Conservation (phyloP, 1,140 invertebrate species). For the Lepidostoma basale region DNA sequence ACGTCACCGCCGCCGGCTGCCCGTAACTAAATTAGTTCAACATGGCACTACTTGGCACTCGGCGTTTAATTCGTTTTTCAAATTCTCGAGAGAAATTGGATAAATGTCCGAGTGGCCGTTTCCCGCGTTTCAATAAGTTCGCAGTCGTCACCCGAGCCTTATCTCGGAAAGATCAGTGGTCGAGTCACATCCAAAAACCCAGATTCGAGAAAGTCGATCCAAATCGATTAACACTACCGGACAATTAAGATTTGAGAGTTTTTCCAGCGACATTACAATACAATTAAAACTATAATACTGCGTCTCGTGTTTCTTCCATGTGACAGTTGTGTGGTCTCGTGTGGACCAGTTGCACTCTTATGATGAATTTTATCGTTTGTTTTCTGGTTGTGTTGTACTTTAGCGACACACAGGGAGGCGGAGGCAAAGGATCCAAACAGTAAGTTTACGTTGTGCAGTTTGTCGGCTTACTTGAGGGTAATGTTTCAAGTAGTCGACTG, state of each 20-base stretch:
- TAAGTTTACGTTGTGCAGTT: conserved; percentile 26
- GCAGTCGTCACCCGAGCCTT: conserved; percentile 17
- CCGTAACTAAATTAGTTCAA: conserved; percentile 32
- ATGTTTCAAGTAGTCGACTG: too few relatives aligned
- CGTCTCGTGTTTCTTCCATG: neutral
- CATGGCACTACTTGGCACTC: conserved; percentile 34
- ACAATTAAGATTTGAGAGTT: neutral
- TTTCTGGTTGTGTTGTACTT: conserved; percentile 19
- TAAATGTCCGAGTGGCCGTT: conserved; percentile 31
- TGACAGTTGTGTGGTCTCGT: conserved; percentile 6
- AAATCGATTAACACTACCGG: neutral
- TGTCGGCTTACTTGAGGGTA: neutral
- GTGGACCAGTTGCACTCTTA: neutral
- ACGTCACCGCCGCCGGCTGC: neutral
- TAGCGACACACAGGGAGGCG: conserved; percentile 12
- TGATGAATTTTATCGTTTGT: conserved; percentile 26
- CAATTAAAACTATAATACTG: neutral
- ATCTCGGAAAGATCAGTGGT: neutral
- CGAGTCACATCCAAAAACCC: neutral
- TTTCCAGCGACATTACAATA: conserved; percentile 1
- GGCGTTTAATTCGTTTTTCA: conserved; percentile 28
- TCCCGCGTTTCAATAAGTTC: conserved; percentile 38
- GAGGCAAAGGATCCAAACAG: conserved; percentile 35
- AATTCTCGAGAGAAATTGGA: conserved; percentile 39
- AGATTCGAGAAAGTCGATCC: neutral